Conservation (phyloP, 2,113 vertebrate genomes). For the Hemichromis elongatus region DNA sequence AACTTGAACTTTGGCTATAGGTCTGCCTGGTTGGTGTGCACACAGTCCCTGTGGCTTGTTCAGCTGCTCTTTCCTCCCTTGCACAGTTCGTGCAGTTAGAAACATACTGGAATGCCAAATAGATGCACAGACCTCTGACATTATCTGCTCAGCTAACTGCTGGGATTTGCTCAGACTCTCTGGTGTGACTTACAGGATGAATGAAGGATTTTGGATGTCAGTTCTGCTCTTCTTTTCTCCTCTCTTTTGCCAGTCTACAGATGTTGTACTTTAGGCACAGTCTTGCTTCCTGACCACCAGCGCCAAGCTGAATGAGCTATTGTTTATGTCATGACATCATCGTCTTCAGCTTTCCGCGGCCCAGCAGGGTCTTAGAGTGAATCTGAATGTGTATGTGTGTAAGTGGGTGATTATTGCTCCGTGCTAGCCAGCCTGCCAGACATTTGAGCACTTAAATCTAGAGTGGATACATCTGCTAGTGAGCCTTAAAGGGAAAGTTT, state of each 20-base stretch:
- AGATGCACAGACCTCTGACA: conserved; percentile 11
- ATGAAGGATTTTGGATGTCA: neutral
- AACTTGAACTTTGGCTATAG: conserved; percentile 23
- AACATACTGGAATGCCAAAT: conserved; percentile 15
- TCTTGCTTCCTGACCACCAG: conserved; percentile 71
- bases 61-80: neutral
- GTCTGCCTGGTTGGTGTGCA: neutral
- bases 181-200: neutral
- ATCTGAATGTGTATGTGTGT: conserved; percentile 20
- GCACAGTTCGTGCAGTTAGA: conserved; percentile 6
- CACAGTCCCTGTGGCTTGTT: neutral
- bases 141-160: conserved; percentile 4
- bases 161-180: conserved; percentile 12
- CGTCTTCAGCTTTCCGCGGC: conserved; percentile 72
- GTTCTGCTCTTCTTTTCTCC: neutral
- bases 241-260: conserved; percentile 39
- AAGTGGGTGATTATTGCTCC: conserved; percentile 33
- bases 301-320: conserved; percentile 72
- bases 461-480: conserved; percentile 66
- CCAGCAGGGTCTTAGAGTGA: conserved; percentile 49
- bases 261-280: conserved; percentile 72
- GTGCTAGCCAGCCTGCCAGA: conserved; percentile 47
- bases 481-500: conserved; percentile 29
- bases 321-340: conserved; percentile 78
- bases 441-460: conserved; percentile 49